Evolutionary conservation across 2,797 vertebrate species (phyloP), one percentile per base, ranked within the genome.

Genomic region (Melanotaenia parkinsoni): DNA sequence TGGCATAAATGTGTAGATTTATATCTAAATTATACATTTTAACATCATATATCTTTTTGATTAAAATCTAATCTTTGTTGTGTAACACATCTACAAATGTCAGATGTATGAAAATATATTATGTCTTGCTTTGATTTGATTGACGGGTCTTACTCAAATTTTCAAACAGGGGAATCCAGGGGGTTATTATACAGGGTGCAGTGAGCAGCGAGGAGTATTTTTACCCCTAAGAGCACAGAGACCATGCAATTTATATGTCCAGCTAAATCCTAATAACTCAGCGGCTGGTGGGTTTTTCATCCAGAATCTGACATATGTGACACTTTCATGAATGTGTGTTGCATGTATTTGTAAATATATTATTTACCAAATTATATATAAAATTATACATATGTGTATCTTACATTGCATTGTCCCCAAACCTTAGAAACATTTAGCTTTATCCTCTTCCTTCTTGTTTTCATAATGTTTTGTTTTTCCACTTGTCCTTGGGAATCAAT

Each of bases 401-500:
- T 76, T 30, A 79, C 64, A 22, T 72, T 72, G 60, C 54, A 40
- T 67, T 77, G 38, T 73, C 14, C 50, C 53, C n/a, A 53, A 73
- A 75, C 47, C 68, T 38, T 28, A 63, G n/a, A 71, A 62, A 72
- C 56, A 53, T 18, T 74, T 40, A 58, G 12, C 66, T 67, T 51
- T 60, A 45, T 53, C 37, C 68, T 72, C 63, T 63, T 10, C 53
- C 43, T 84, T 74, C 40, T 57, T 67, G 67, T 63, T 54, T 4
- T 60, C 35, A 38, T 53, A 45, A 18, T 80, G 72, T 77, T 78
- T 69, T 60, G 37, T 51, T 35, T 74, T 76, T 53, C 45, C 63
- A 70, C 64, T 58, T 67, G 85, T 91, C 89, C 89, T 92, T 92
- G 90, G 91, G 79, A 93, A 91, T 90, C 86, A 92, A 86, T 92